A percentile compares a stretch with the other conserved stretches of the same genome.
These are phyloP conservation scores for Adineta ricciae DNA, from an alignment of 2,888 invertebrate genomes.

Conservation along the genomic window DNA sequence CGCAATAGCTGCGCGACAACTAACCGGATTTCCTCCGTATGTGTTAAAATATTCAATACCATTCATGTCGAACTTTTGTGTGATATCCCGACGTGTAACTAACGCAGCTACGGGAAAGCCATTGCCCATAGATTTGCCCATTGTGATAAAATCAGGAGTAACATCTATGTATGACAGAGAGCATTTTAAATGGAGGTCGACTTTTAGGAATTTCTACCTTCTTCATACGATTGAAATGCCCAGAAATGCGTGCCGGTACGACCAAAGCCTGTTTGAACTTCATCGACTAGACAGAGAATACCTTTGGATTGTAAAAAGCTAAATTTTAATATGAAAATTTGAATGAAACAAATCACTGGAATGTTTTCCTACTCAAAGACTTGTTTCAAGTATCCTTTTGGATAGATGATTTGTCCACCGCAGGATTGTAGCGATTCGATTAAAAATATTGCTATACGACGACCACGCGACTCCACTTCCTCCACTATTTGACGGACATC, in stretches of 20 bases:
- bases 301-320: constrained; percentile 66
- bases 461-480: constrained; percentile 54
- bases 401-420: constrained; percentile 89
- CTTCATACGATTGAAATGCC: constrained; percentile 79
- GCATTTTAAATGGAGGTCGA: too few relatives aligned
- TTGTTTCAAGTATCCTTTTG: constrained; percentile 69
- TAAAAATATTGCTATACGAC: constrained; percentile 73
- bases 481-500: constrained; percentile 62
- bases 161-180: constrained; percentile 55
- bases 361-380: constrained; percentile 71
- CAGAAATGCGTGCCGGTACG: constrained; percentile 88
- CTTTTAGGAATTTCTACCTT: constrained; percentile 37
- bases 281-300: constrained; percentile 90
- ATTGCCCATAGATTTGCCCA: constrained; percentile 97
- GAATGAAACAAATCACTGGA: neutral
- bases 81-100: constrained; percentile 76
- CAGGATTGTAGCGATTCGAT: constrained; percentile 92
- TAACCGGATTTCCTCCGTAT: constrained; percentile 96
- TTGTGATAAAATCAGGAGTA: constrained; percentile 88
- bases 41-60: constrained; percentile 96
- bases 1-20: constrained; percentile 72
- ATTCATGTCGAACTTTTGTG: constrained; percentile 74
- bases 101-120: constrained; percentile 83
- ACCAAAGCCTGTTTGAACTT: constrained; percentile 96
- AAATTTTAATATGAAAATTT: neutral